Conservation (phyloP, 2,113 vertebrate genomes). For the Rhinoptilus africanus region DNA sequence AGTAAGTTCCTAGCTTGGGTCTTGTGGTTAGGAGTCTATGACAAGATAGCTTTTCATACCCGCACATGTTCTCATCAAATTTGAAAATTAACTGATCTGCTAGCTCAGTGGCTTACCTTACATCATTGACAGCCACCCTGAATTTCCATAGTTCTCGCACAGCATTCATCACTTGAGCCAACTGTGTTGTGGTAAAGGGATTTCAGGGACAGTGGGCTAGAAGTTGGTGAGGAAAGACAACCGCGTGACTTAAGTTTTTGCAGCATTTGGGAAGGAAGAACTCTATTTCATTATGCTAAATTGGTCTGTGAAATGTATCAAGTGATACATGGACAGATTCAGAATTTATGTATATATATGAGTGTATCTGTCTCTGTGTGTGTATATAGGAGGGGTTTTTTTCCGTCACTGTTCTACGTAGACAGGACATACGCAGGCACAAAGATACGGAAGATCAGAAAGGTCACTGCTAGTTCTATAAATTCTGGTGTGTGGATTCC, state of each 20-base stretch:
- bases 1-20: neutral
- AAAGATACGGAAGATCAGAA: neutral
- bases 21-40: neutral
- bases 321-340: neutral
- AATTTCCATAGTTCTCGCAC: neutral
- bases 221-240: neutral
- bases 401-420: neutral
- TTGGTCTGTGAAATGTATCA: neutral
- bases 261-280: neutral
- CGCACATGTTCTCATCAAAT: neutral
- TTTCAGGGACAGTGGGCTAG: neutral
- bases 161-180: neutral
- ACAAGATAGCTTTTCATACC: neutral
- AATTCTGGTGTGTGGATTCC: neutral
- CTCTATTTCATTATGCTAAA: neutral
- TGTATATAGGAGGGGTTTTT: fast-evolving
- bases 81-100: neutral
- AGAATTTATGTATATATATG: neutral
- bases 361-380: neutral
- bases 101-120: neutral
- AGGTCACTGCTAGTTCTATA: neutral
- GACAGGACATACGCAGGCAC: neutral
- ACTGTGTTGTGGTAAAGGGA: neutral
- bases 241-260: neutral
- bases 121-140: neutral